Base-by-base conservation (phyloP, 1,140 invertebrate species). In the Drosophila lowei region DNA sequence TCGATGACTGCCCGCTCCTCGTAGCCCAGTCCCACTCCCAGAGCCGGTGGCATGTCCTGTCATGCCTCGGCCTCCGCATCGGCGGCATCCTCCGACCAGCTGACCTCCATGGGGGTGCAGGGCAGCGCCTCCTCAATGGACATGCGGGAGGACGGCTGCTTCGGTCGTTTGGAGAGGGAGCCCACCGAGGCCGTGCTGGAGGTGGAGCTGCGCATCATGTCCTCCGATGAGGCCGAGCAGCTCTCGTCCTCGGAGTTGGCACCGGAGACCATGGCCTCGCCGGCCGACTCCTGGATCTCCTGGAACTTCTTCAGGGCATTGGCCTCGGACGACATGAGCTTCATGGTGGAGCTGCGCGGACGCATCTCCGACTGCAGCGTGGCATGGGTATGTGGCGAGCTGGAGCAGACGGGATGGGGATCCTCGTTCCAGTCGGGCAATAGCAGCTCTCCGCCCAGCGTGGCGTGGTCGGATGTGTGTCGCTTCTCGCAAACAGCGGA, bases 261-360 rank as follows among this genome's bases (percentile, higher is more conserved):
- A 47, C 93, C 93, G 3, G 92, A 93, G 11, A 92, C 92, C 92
- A 94, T 93, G 23, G 94, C 93, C 80, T 95, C 94, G 5, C 94
- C 94, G n/a, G 94, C 94, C 5, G 94, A 93, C 74, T 94, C 93
- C 76, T 94, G 94, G 46, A 93, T 93, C 56, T 93, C 92, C 60
- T 93, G 92, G 34, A 88, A 92, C 52, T 92, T 91, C 63, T 92
- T 83, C 15, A 89, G 59, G 6, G 77, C 64, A 61, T 89, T 90
- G 9, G 88, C 74, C 42, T 86, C 86, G 56, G 80, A 76, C 16
- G 83, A 64, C 30, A 91, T 91, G 1, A 91, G 66, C 54, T 90
- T 90, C 57, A 88, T 78, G 21, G 79, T 81, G 4, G 89, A 90
- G 43, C 66, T 72, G 42, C 89, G 83, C 9, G 85, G 55, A 11